These are phyloP conservation scores for Corythornis leucogaster DNA, from an alignment of 2,797 vertebrate genomes.

Conservation along the genomic window DNA sequence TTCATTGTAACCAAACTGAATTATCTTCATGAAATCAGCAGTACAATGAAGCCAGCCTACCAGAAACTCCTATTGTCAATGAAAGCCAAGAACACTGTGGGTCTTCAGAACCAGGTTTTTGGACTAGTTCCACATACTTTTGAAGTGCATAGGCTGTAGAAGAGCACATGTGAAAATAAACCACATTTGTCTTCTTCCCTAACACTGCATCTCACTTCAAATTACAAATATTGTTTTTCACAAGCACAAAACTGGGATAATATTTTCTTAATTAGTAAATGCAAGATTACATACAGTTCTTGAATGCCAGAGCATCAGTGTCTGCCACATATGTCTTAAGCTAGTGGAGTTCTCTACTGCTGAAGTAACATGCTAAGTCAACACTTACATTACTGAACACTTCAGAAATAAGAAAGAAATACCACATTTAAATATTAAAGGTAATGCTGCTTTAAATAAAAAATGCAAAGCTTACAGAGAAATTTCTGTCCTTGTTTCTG, in stretches of 20 bases:
- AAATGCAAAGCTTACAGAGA: background rate
- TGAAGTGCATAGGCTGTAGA: background rate
- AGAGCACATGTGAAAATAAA: background rate
- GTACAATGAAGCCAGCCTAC: background rate
- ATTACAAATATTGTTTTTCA: background rate
- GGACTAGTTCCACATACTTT: background rate
- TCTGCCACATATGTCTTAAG: background rate
- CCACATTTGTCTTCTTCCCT: background rate
- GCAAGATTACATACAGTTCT: background rate
- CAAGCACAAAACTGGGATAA: background rate
- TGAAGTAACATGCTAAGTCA: background rate
- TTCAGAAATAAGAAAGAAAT: background rate
- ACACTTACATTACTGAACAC: background rate
- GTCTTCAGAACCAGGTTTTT: background rate
- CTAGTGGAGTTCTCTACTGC: background rate
- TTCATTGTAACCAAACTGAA: background rate
- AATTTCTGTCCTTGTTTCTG: background rate
- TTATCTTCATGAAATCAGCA: background rate
- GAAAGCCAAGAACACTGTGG: background rate
- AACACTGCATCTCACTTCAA: background rate
- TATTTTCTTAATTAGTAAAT: background rate
- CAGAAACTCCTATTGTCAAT: background rate
- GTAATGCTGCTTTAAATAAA: background rate
- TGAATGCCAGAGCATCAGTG: accelerated
- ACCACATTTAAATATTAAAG: background rate